Percentiles rank a stretch among this genome's conserved stretches.
Evolutionary conservation across 2,888 invertebrate genomes (phyloP).

Genomic region (Tortricodes alternella): DNA sequence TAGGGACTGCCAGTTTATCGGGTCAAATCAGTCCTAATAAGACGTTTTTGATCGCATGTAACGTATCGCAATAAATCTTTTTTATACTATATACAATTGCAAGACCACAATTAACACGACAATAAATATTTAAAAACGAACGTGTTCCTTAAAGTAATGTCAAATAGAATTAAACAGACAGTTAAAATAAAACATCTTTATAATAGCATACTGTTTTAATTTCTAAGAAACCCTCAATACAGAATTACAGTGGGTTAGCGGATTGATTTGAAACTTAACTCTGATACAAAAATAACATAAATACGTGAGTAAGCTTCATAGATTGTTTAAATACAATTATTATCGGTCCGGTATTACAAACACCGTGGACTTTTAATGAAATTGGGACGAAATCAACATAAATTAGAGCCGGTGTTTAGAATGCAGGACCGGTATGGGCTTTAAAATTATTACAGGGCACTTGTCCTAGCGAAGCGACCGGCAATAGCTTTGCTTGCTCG

Average conservation of each 20-base stretch:
- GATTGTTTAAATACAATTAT: conserved; percentile 45
- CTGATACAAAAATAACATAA: conserved; percentile 74
- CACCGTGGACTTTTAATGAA: conserved; percentile 7
- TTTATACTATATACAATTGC: too few species aligned
- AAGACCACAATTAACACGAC: too few species aligned
- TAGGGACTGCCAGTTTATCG: too few species aligned
- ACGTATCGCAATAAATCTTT: too few species aligned
- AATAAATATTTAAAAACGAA: too few species aligned
- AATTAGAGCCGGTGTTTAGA: conserved; percentile 17
- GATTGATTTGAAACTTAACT: conserved; percentile 78
- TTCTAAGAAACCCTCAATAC: conserved; percentile 81
- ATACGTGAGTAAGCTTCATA: conserved; percentile 58
- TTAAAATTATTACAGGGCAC: conserved; percentile 21
- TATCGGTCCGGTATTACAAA: conserved; percentile 39
- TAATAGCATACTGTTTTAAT: conserved; percentile 82
- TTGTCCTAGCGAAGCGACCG: neutral
- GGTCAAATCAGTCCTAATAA: too few species aligned
- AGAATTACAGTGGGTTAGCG: conserved; percentile 79
- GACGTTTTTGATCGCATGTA: too few species aligned
- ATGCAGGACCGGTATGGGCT: conserved; percentile 4
- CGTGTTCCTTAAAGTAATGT: too few species aligned
- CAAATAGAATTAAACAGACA: neutral
- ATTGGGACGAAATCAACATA: conserved; percentile 26
- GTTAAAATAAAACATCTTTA: conserved; percentile 68
- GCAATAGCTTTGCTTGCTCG: neutral